Percentiles rank a stretch among this genome's conserved stretches.
Conservation (phyloP, 2,888 invertebrate genomes). For the Girardia tigrina region DNA sequence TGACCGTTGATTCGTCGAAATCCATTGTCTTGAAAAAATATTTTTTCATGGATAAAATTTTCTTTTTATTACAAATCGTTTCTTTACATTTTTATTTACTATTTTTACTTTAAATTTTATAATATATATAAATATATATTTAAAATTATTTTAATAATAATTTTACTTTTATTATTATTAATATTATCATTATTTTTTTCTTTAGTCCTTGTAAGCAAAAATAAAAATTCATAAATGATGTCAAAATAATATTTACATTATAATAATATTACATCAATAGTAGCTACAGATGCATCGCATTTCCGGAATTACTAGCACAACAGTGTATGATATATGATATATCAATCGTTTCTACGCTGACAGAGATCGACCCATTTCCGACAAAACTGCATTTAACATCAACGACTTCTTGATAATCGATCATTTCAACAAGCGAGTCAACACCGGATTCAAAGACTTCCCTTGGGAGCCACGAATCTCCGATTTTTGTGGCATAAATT, state of each 20-base stretch:
- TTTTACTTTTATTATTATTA: no score
- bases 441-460: slow-evolving; percentile 23
- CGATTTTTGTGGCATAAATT: slow-evolving; percentile 23
- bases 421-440: slow-evolving; percentile 23
- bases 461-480: slow-evolving; percentile 23
- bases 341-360: slow-evolving; percentile 23
- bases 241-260: slow-evolving; percentile 17
- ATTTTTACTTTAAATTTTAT: no score
- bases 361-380: slow-evolving; percentile 23
- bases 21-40: no score
- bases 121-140: no score
- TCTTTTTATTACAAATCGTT: no score
- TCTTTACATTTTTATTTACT: no score
- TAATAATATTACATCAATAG: slow-evolving; percentile 23
- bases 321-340: slow-evolving; percentile 18
- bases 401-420: slow-evolving; percentile 23
- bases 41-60: no score
- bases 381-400: slow-evolving; percentile 23
- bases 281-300: slow-evolving; percentile 18
- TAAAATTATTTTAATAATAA: no score
- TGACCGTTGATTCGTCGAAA: no score
- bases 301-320: slow-evolving; percentile 12
- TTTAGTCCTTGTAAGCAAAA: no score
- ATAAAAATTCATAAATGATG: no score
- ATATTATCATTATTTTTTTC: no score